Percentiles rank a stretch among this genome's conserved stretches.
Evolutionary conservation across 2,797 vertebrate species (phyloP).

Genomic region (Hafferia zeledoni): DNA sequence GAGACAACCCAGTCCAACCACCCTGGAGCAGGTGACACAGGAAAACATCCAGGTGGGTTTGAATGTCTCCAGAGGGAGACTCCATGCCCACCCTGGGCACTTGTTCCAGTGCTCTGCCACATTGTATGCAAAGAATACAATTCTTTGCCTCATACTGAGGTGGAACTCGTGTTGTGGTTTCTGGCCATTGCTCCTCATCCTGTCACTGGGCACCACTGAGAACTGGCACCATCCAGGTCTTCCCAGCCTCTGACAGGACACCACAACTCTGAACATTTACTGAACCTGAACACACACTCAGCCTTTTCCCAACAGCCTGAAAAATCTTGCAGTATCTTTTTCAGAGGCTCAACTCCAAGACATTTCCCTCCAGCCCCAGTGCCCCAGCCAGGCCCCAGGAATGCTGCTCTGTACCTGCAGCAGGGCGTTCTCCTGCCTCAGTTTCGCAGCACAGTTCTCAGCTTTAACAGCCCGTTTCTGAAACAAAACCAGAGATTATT

Average conservation of each 20-base stretch:
- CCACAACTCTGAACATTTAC: background rate
- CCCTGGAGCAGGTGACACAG: background rate
- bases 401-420: conserved; percentile 77
- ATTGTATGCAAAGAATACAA: background rate
- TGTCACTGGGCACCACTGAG: background rate
- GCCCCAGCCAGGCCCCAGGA: background rate
- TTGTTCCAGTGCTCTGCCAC: background rate
- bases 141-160: background rate
- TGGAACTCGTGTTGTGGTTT: background rate
- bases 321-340: background rate
- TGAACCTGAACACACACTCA: background rate
- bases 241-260: background rate
- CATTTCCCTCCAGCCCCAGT: background rate
- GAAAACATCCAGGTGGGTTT: background rate
- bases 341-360: accelerated
- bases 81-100: accelerated
- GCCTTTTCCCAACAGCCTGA: background rate
- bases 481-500: background rate
- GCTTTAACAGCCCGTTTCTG: conserved; percentile 91
- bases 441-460: conserved; percentile 78
- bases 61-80: background rate
- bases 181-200: background rate
- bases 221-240: background rate
- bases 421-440: conserved; percentile 83
- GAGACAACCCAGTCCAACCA: too few relatives aligned